Evolutionary conservation across 2,797 vertebrate genomes (phyloP), one percentile per base, ranked within the genome.

Genomic region (Cirrhinus molitorella): DNA sequence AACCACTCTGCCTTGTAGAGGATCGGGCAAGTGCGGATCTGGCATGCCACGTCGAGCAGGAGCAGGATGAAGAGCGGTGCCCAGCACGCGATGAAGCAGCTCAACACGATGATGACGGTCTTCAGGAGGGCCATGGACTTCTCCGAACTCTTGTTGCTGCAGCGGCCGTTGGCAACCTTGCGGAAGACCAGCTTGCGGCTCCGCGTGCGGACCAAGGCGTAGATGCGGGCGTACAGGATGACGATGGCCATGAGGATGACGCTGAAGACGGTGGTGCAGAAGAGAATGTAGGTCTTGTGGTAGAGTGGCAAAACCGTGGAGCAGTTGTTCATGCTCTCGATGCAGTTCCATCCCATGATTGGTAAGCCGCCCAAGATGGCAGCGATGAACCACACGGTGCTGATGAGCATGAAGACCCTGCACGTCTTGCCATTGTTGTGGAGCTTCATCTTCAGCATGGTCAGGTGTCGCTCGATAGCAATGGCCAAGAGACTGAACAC

Each of bases 381-480:
- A 0, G 98, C 98, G 4, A 99, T 94, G 89, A 97, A 93, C 98
- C 98, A 99, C 89, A 97, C 98, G 0, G 95, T 94, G 31, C 97
- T 97, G 93, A 99, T 98, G n/a, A 99, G 94, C 89, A 99, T 93
- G 91, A 99, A 98, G 79, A 97, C 98, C 1, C 98, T 96, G 71
- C 94, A 96, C 47, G 97, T 96, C 90, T 97, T 97, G 75, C 97
- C 97, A 13, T 94, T 96, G 71, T 97, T 98, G 93, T 98, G 97
- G 16, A 98, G 94, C 83, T 99, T 99, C 98, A 99, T 99, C 92
- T 99, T 97, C 88, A 98, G 89, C 98, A 99, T 99, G 81, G 98
- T 99, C 85, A 99, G 97, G 86, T 99, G 98, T 66, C 98, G 95
- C 91, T 99, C 98, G 0, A 99, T 98, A 88, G 98, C 98, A 49